Evolutionary conservation across 2,113 vertebrate species (phyloP), one percentile per base, ranked within the genome.

Genomic region (Machaerirhynchus nigripectus): DNA sequence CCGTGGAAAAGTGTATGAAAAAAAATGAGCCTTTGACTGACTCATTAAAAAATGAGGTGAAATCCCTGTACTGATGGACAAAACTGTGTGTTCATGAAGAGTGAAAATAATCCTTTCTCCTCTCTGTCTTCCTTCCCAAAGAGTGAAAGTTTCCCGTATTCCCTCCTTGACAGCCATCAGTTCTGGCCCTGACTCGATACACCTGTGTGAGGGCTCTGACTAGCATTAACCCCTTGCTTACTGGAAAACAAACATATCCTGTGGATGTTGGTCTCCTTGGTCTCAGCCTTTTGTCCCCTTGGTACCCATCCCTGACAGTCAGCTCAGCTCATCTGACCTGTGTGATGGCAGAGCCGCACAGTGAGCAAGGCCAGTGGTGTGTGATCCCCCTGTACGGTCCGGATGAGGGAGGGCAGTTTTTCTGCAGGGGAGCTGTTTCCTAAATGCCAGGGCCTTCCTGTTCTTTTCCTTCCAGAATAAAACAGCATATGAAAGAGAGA

Each of bases 111-210:
- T 87, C 56, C 39, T 88, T 80, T 81, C 71, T 90, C 47, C 28
- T 2, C 2, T 37, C 77, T 1, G 4, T 69, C 82, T 90, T 96
- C 87, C 90, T 96, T 96, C 83, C 90, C 75, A 84, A 91, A 67
- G 35, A 71, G 79, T 67, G 88, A 84, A 93, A 94, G 82, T 86
- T 96, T 94, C 93, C 88, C 92, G 74, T 89, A 82, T 79, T 87
- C 91, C 40, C 89, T 94, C 46, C 64, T 87, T 96, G 84, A 94
- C 70, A 93, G 75, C 42, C 88, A 81, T 88, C 90, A 96, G 33
- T 86, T 65, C 15, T 0, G 16, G 33, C 18, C 77, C 28, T 78
- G 77, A 76, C 40, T 80, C 78, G 40, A 60, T 93, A 86, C 63
- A 97, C 84, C 85, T 95, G 79, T 85, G 33, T 85, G 63, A 85